Conservation (phyloP, 2,888 invertebrate species). For the Oscheius onirici region DNA sequence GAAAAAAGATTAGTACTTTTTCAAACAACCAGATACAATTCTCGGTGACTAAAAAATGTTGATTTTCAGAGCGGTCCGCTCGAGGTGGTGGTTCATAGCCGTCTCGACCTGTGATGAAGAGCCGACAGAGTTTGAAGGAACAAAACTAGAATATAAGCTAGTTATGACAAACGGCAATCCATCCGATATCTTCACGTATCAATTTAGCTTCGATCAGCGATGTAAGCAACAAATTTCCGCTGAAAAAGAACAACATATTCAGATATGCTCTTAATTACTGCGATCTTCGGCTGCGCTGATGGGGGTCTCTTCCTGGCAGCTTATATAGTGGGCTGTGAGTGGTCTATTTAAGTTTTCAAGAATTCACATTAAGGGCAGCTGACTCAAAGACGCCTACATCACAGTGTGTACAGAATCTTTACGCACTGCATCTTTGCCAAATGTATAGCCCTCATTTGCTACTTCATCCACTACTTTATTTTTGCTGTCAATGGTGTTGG, state of each 20-base stretch:
- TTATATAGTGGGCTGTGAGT: constrained; percentile 76
- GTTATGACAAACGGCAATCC: constrained; percentile 86
- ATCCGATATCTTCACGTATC: constrained; percentile 85
- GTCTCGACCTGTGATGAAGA: constrained; percentile 80
- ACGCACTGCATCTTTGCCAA: constrained; percentile 38
- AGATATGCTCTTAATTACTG: constrained; percentile 87
- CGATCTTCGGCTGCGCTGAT: constrained; percentile 82
- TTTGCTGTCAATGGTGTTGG: constrained; percentile 83
- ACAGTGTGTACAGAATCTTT: constrained; percentile 44
- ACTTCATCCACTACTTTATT: constrained; percentile 79
- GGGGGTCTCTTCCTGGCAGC: constrained; percentile 81
- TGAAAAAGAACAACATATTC: constrained; percentile 62
- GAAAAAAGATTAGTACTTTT: not conserved
- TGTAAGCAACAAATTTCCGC: not conserved
- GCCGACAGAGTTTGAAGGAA: constrained; percentile 35
- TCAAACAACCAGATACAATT: not conserved
- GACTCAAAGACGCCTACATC: constrained; percentile 40
- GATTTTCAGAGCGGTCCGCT: constrained; percentile 82
- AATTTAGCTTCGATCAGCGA: constrained; percentile 77
- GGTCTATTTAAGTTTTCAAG: not conserved
- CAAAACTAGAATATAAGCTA: constrained; percentile 79
- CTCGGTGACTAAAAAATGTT: not conserved
- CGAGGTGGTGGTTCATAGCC: constrained; percentile 94
- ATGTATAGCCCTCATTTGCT: constrained; percentile 35
- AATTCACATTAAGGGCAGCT: constrained; percentile 34